Evolutionary conservation across 1,140 invertebrate species (phyloP).

Genomic region (Pollicipes pollicipes): DNA sequence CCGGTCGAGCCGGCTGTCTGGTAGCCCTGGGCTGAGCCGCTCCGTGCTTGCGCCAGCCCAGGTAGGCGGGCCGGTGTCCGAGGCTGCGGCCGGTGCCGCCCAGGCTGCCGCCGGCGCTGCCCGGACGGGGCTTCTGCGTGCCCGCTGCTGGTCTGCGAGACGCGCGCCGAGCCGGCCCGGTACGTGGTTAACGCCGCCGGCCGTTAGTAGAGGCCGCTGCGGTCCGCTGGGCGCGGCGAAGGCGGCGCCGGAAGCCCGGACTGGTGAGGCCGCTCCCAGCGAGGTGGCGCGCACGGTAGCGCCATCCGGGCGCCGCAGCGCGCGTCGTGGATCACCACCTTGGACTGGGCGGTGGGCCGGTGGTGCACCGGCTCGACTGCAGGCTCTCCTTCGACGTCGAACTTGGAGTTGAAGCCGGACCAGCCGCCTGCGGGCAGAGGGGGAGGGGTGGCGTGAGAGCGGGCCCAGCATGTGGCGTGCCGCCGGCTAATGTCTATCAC

Average conservation of each 20-base stretch:
- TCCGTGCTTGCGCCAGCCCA: slow-evolving; percentile 79
- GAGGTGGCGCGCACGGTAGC: not conserved
- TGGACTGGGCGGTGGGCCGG: slow-evolving; percentile 17
- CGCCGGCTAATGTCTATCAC: no score
- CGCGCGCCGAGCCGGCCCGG: no score
- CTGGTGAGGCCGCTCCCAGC: slow-evolving; percentile 10
- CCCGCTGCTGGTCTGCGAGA: slow-evolving; percentile 13
- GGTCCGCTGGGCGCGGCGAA: slow-evolving; percentile 14
- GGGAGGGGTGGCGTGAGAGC: slow-evolving; percentile 31
- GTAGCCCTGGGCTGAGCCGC: slow-evolving; percentile 33
- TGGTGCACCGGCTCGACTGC: slow-evolving; percentile 15
- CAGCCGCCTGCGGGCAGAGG: slow-evolving; percentile 20
- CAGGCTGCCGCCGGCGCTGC: slow-evolving; percentile 32
- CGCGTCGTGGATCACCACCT: slow-evolving; percentile 20
- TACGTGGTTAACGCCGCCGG: slow-evolving; percentile 6
- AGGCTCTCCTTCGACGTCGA: slow-evolving; percentile 19
- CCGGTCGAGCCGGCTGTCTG: slow-evolving; percentile 67
- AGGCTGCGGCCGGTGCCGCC: no score
- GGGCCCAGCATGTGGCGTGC: no score
- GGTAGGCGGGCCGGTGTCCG: slow-evolving; percentile 41
- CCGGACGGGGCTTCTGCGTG: slow-evolving; percentile 11
- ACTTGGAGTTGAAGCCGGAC: slow-evolving; percentile 18
- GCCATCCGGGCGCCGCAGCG: slow-evolving; percentile 13
- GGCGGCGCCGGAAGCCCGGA: slow-evolving; percentile 13
- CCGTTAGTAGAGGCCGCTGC: slow-evolving; percentile 20